Conservation (phyloP, 2,113 vertebrate genomes). For the Motacilla alba region DNA sequence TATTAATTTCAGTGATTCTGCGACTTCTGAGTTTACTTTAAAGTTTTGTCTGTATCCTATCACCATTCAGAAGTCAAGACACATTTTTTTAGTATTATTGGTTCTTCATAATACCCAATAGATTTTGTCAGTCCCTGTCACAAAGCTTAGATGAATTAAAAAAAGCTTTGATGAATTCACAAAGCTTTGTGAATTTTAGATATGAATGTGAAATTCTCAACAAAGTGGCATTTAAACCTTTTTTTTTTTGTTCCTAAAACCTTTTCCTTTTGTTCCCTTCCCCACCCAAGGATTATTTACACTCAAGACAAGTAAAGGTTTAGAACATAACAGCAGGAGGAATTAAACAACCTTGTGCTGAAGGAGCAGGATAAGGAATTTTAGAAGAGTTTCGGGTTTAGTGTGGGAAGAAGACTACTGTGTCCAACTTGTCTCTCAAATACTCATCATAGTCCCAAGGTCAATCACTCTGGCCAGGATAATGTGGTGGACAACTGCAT, state of each 20-base stretch:
- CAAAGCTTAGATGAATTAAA: neutral
- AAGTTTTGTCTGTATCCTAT: neutral
- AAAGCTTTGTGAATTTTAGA: neutral
- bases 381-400: constrained; percentile 13
- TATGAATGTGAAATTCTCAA: neutral
- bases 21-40: neutral
- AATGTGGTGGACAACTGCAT: neutral
- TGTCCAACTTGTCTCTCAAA: neutral
- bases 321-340: neutral
- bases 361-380: neutral
- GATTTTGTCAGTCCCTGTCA: neutral
- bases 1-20: neutral
- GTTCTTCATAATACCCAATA: neutral
- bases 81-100: neutral
- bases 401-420: neutral
- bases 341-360: neutral
- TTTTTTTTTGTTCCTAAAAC: neutral
- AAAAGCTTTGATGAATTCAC: no score
- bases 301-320: neutral
- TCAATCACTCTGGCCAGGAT: neutral
- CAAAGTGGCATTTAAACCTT: neutral
- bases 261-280: neutral
- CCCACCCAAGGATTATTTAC: neutral
- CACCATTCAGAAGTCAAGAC: neutral
- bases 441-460: neutral